Base-by-base conservation (phyloP, 2,113 vertebrate species). In the Gopherus evgoodei region DNA sequence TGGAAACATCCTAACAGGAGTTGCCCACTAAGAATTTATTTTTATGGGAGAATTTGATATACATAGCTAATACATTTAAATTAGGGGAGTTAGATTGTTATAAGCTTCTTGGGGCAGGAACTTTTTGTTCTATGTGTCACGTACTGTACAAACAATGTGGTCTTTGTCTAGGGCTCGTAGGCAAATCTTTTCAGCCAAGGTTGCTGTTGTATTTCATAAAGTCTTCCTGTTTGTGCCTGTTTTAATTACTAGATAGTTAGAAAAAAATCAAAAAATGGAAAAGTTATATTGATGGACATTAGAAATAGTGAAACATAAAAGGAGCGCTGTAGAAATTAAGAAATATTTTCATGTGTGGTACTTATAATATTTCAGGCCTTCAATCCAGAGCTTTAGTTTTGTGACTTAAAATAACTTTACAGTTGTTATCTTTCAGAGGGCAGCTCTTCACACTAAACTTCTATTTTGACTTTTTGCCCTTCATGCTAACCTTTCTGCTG, bases 321-420 rank as follows among this genome's bases (percentile, higher is more conserved):
- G 12, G 22, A 76, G 72, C 22, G 44, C 21, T 76, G 25, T 44
- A 75, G 24, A 21, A 11, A 75, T 72, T 75, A 76, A 76, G 13
- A 44, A 8, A 44, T 65, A n/a, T n/a, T 2, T 80, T 90, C 3
- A 42, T 84, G 13, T 59, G 52, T 2, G 5, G 35, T 53, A 81
- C 81, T 79, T 86, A 83, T 62, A 84, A 57, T 57, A 87, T 79
- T 86, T 93, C 53, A 90, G 44, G 12, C 79, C 81, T 96, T 88
- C 81, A 17, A 25, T 83, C 29, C 11, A 72, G 87, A 83, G 21
- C 56, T 13, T n/a, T 2, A 27, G 17, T 90, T 90, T 17, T 90
- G 27, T 93, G 42, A 86, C n/a, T 86, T 53, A 91, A 90, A 31
- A 72, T 14, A 1, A 17, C 27, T 6, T 29, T 86, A 82, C 31